Percentiles rank a stretch among this genome's conserved stretches.
Conservation (phyloP, 2,797 vertebrate genomes). For the Kryptolebias ocellatus region DNA sequence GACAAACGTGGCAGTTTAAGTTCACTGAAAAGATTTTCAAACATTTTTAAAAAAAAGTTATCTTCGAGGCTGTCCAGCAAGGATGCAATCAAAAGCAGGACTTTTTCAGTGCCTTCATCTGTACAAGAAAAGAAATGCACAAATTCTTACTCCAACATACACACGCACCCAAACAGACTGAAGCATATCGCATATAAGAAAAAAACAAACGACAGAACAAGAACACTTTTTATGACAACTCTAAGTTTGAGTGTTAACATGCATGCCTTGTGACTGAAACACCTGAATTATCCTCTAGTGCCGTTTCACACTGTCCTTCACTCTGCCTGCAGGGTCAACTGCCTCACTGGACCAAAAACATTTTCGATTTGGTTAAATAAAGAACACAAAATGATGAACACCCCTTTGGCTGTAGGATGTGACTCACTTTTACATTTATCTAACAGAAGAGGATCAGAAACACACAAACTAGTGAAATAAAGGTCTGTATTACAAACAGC, state of each 20-base stretch:
- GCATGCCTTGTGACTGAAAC: conserved; percentile 85
- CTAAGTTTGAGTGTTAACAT: conserved; percentile 79
- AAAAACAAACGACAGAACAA: conserved; percentile 27
- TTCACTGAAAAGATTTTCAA: conserved; percentile 7
- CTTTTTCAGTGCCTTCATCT: conserved; percentile 46
- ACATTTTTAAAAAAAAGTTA: background rate
- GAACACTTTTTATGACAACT: conserved; percentile 59
- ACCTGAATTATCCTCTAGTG: conserved; percentile 80
- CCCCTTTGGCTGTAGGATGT: conserved; percentile 1
- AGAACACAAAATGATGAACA: conserved; percentile 11
- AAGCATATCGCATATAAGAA: conserved; percentile 40
- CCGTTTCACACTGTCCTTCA: conserved; percentile 80
- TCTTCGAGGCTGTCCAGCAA: conserved; percentile 9
- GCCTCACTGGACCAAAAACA: conserved; percentile 52
- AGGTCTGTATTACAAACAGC: conserved; percentile 11
- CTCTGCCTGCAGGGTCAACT: conserved; percentile 71
- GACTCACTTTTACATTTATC: conserved; percentile 16
- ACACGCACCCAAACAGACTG: conserved; percentile 48
- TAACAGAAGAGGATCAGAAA: conserved; percentile 24
- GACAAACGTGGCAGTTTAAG: conserved; percentile 11
- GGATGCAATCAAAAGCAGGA: conserved; percentile 44
- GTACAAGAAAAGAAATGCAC: conserved; percentile 48
- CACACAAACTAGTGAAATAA: conserved; percentile 41
- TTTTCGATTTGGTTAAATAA: conserved; percentile 9
- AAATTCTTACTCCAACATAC: conserved; percentile 20